These are phyloP conservation scores for Amphilophus citrinellus DNA, from an alignment of 2,113 vertebrate species.

Conservation along the genomic window DNA sequence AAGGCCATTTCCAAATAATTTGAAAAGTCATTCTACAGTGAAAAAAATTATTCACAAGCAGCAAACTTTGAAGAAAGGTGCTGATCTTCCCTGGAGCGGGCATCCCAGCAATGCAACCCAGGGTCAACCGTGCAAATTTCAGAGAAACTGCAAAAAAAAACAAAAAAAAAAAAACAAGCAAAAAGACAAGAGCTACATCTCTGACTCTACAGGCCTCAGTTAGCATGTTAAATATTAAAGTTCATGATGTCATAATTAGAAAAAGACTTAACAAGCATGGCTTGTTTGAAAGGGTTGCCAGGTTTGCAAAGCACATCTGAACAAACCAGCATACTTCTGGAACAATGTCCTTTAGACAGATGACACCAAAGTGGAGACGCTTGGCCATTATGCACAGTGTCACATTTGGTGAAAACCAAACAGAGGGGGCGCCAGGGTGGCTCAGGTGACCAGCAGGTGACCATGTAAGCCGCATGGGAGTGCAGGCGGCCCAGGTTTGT, in stretches of 20 bases:
- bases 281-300: not conserved
- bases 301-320: not conserved
- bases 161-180: too few species aligned
- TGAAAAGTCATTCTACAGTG: too few species aligned
- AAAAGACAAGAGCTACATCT: not conserved
- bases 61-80: too few species aligned
- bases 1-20: too few species aligned
- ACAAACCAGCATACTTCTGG: not conserved
- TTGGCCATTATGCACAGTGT: too few species aligned
- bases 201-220: not conserved
- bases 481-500: too few species aligned
- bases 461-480: too few species aligned
- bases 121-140: not conserved
- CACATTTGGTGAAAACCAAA: not conserved
- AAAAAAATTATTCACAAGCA: too few species aligned
- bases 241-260: not conserved
- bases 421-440: not conserved
- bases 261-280: not conserved
- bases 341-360: too few species aligned
- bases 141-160: not conserved
- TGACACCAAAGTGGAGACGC: too few species aligned
- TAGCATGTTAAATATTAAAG: not conserved
- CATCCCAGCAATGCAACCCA: not conserved
- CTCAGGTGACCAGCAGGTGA: too few species aligned
- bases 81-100: not conserved